Percentiles rank a stretch among this genome's conserved stretches.
Evolutionary conservation across 2,888 invertebrate species (phyloP).

Genomic region (Hyles lineata): DNA sequence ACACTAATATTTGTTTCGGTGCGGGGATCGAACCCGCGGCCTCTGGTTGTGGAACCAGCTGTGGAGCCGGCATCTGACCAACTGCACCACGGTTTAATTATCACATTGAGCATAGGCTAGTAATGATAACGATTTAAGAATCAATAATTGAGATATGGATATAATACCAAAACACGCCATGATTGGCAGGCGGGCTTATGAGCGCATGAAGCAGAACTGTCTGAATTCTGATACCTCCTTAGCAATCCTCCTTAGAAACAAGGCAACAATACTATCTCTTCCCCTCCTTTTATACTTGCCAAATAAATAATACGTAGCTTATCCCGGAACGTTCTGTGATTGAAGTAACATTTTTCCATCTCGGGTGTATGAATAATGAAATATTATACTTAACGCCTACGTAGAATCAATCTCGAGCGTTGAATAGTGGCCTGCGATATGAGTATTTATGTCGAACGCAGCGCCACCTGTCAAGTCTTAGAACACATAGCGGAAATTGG

Average conservation of each 20-base stretch:
- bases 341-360: neutral
- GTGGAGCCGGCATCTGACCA: no score
- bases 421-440: neutral
- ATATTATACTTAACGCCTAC: neutral
- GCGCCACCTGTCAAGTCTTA: slow-evolving; percentile 2
- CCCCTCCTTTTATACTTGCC: neutral
- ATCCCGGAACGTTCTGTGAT: neutral
- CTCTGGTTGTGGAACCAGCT: no score
- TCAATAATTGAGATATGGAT: no score
- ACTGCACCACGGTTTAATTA: no score
- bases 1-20: no score
- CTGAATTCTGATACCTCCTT: no score
- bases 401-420: neutral
- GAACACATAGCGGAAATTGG: slow-evolving; percentile 11
- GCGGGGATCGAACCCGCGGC: no score
- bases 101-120: no score
- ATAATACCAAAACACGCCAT: no score
- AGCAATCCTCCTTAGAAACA: neutral
- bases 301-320: neutral
- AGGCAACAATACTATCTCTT: neutral
- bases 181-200: no score
- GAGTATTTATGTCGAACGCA: slow-evolving; percentile 8
- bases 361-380: neutral
- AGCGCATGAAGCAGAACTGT: no score
- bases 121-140: no score